Base-by-base conservation (phyloP, 2,113 vertebrate species). In the Syrmaticus mikado region DNA sequence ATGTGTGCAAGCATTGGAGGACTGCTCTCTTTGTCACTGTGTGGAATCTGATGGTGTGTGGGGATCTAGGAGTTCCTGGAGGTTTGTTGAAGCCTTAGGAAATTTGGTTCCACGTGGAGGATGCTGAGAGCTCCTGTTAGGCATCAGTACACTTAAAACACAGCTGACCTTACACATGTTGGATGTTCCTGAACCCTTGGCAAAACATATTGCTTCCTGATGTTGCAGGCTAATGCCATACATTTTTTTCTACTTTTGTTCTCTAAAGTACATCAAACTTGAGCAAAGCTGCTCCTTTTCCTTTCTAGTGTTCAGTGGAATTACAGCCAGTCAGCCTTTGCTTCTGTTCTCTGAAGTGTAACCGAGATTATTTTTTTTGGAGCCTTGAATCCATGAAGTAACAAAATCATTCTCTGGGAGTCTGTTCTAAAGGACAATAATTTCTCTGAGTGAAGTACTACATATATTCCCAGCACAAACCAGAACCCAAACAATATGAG, bases 131-230 rank as follows among this genome's bases (percentile, higher is more conserved):
- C 21, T 82, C 62, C 61, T 74, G 16, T 81, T 78, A 67, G 34
- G 24, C 46, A 55, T 65, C 53, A 74, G 43, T 57, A 60, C 14
- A 24, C 1, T 1, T 28, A 30, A 74, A 78, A 34, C 10, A 34
- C 9, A 24, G n/a, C 52, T 83, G 65, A 27, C 25, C 73, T 5
- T 52, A 48, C 1, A 1, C 1, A 1, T 52, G 18, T 43, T 6
- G 1, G 25, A 12, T 62, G 13, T 48, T 89, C 9, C 20, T 3
- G 27, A 58, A 12, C 80, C 40, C 43, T 36, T 91, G 65, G 45
- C 36, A 71, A 48, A 77, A 20, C 36, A 18, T 78, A 21, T 19
- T 64, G 16, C 34, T 66, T 81, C 18, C 20, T 67, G 41, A 12
- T 82, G 17, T 66, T 85, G 50, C 24, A 52, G 36, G 27, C 40